Evolutionary conservation across 2,888 invertebrate genomes (phyloP).

Genomic region (Dryobotodes eremita): DNA sequence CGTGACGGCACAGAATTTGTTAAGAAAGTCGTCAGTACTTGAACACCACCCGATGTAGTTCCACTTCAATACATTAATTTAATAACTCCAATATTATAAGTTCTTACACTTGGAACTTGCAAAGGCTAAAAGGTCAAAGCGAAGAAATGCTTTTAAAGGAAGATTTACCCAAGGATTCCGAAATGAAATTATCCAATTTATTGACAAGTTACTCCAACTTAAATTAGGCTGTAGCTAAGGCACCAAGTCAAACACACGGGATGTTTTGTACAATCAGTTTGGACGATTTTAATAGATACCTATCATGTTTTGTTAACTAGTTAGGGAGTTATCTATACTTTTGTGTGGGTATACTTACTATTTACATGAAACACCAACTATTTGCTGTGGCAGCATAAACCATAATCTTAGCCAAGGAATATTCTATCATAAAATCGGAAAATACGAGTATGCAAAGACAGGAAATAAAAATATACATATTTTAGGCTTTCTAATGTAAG

Average conservation of each 20-base stretch:
- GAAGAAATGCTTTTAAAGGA: constrained; percentile 49
- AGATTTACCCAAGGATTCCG: constrained; percentile 42
- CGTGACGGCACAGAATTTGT: constrained; percentile 33
- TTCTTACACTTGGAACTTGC: constrained; percentile 40
- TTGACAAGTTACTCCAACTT: constrained; percentile 42
- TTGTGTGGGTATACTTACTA: background rate
- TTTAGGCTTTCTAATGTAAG: constrained; percentile 64
- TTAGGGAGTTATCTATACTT: background rate
- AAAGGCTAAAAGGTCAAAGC: constrained; percentile 47
- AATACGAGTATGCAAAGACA: background rate
- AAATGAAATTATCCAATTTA: constrained; percentile 56
- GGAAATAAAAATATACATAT: constrained; percentile 41
- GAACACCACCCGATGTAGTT: constrained; percentile 22
- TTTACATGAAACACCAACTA: background rate
- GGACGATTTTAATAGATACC: background rate
- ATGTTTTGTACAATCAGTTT: constrained; percentile 16
- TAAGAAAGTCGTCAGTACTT: constrained; percentile 20
- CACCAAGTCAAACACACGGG: constrained; percentile 2
- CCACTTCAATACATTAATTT: constrained; percentile 48
- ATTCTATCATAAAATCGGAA: background rate
- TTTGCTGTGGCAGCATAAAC: background rate
- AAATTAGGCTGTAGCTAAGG: constrained; percentile 22
- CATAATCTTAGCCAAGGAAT: background rate
- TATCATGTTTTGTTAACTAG: constrained; percentile 3
- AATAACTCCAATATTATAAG: constrained; percentile 40